phyloP scores from a whole-genome alignment of 2,888 invertebrate species.

The Cinara cedri region DNA sequence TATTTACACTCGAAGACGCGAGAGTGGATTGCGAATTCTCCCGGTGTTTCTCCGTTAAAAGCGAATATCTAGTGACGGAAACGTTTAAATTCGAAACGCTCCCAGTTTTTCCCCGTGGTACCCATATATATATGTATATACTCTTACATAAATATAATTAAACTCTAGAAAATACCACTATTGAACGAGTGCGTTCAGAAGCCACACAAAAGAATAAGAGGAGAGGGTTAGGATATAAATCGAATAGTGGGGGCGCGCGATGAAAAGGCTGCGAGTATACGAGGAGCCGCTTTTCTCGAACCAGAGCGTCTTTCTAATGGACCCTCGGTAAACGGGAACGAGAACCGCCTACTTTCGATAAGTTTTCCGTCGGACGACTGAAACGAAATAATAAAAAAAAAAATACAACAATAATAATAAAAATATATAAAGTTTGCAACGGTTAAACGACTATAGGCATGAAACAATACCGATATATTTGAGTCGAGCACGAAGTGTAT shows the following conservation, averaged over 20 bases:
- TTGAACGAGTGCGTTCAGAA: background rate
- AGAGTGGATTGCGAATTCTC: background rate
- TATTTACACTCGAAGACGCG: background rate
- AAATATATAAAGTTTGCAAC: too few species aligned
- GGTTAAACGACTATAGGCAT: too few species aligned
- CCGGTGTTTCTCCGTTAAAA: conserved; percentile 25
- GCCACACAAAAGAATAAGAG: background rate
- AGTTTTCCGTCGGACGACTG: too few species aligned
- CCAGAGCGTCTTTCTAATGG: conserved; percentile 34
- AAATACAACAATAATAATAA: too few species aligned
- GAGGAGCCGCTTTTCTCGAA: background rate
- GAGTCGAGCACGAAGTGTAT: too few species aligned
- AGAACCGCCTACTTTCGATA: background rate
- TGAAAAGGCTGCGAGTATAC: background rate
- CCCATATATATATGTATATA: background rate
- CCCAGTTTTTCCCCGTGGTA: conserved; percentile 6
- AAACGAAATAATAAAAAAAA: too few species aligned
- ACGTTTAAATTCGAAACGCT: conserved; percentile 46
- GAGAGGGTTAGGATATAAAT: background rate
- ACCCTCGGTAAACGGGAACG: background rate
- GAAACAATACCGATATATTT: too few species aligned
- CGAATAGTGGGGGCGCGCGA: background rate
- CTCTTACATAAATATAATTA: background rate
- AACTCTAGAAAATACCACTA: background rate
- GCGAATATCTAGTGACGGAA: conserved; percentile 25